Evolutionary conservation across 2,113 vertebrate genomes (phyloP), one percentile per base, ranked within the genome.

Genomic region (Catagonus wagneri): DNA sequence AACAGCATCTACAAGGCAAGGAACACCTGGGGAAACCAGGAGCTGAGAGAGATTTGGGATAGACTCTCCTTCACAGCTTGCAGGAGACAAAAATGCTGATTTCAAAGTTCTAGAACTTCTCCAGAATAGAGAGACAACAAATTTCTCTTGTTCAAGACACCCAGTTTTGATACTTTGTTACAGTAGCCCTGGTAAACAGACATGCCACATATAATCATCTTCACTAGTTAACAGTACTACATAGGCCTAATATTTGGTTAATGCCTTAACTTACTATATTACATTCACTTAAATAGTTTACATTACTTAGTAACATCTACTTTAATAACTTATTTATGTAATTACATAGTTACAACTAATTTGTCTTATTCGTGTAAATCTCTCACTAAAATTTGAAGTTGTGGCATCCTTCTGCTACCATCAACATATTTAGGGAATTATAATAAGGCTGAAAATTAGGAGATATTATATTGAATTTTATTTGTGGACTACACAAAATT

Each of bases 391-490:
- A 80, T 90, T 74, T 88, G 90, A 22, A 8, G 27, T 93, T 78
- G 74, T 83, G 58, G 0, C 44, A 68, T 79, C 44, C 68, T 88
- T 87, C 15, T 80, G 14, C 39, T 91, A 19, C 6, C 25, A 89
- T 75, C 9, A 32, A 61, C 17, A 36, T 20, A 79, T 60, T 86
- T 79, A 84, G 36, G 23, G 1, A 90, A 29, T 69, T 76, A 65
- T 52, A 58, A 66, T 22, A 60, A 78, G 9, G 0, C 3, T 6
- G 78, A 89, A 74, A 79, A 25, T 83, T 93, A 87, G 9, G 8
- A 86, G 16, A 58, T 14, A 54, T 6, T 89, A 79, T 71, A 58
- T 92, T 93, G 34, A 81, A 66, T 80, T 95, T 79, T 95, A 90
- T 83, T 56, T 44, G 56, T 52, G 84, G 1, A n/a, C 25, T 52